Evolutionary conservation across 2,113 vertebrate genomes (phyloP), one percentile per base, ranked within the genome.

Genomic region (Megaceryle torquata): DNA sequence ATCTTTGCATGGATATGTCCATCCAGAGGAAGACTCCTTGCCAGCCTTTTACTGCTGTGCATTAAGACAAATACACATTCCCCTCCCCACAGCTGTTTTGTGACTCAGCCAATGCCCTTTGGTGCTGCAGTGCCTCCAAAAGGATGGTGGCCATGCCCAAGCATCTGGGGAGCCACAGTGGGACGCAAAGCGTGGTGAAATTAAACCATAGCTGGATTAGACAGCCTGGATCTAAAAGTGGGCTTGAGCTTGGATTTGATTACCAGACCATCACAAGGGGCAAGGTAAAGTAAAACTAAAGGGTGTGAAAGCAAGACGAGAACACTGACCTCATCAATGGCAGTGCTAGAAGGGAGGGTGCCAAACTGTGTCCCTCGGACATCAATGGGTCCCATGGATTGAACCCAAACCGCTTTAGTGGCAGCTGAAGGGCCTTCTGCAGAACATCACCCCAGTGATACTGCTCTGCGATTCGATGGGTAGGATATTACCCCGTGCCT

Each of bases 111-210:
- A 1, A 46, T 56, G 48, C 24, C 28, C 31, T 56, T n/a, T 39
- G 10, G 8, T 48, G 61, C 28, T 37, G 25, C 33, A 29, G 54
- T 37, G 43, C 26, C 48, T 84, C 48, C 59, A 74, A 24, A 76
- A 86, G 35, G 0, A 0, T 28, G 6, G 7, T 72, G 50, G 12
- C 50, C 7, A 2, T 75, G 41, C 11, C 28, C 0, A 1, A 59
- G 17, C 13, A 22, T 11, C 26, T 82, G 56, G 37, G 17, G 44
- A 89, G 13, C 15, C 50, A 31, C 29, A 12, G 4, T 0, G 3
- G 37, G 37, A 71, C n/a, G n/a, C 9, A 37, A 37, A 77, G 24
- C 0, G 0, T 16, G 28, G 25, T 28, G n/a, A n/a, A 43, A 43
- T 37, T 5, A 61, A 67, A 43, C 16, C n/a, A 7, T 3, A 41